Percentiles rank a stretch among this genome's conserved stretches.
Evolutionary conservation across 2,113 vertebrate species (phyloP).

Genomic region (Syngnathus typhle): DNA sequence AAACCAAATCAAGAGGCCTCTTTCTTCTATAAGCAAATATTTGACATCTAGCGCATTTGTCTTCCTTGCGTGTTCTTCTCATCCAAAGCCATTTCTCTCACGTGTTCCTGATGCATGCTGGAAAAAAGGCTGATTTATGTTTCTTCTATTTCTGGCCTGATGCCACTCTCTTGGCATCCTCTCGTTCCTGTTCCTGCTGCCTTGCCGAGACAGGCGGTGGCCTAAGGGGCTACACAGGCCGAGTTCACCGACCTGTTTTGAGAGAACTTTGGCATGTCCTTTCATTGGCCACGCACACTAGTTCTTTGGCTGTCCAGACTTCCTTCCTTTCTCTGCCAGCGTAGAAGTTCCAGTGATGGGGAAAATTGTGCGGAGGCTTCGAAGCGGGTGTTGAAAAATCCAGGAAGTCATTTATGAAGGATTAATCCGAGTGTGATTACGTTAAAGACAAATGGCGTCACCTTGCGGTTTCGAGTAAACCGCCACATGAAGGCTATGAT

Average conservation of each 20-base stretch:
- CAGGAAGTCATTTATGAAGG: no score
- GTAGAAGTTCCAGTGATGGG: background rate
- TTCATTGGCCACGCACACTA: slow-evolving; percentile 14
- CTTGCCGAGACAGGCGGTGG: slow-evolving; percentile 19
- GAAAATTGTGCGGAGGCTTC: no score
- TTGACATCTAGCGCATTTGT: slow-evolving; percentile 31
- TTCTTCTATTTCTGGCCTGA: slow-evolving; percentile 24
- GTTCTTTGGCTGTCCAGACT: slow-evolving; percentile 9
- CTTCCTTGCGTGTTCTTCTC: slow-evolving; percentile 11
- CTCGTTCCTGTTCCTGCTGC: slow-evolving; percentile 14
- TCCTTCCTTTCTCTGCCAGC: slow-evolving; percentile 23
- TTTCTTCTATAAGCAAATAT: slow-evolving; percentile 23
- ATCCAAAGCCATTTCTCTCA: slow-evolving; percentile 23
- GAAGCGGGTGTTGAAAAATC: background rate
- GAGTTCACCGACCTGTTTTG: slow-evolving; percentile 34
- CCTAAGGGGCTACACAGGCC: slow-evolving; percentile 5
- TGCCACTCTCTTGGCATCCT: slow-evolving; percentile 29
- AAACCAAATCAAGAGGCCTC: slow-evolving; percentile 15
- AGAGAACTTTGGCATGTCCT: slow-evolving; percentile 42
- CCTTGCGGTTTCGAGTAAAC: no score
- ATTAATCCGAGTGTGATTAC: no score
- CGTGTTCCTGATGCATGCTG: slow-evolving; percentile 35
- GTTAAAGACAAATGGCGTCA: no score
- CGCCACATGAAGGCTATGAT: no score
- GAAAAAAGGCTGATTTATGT: slow-evolving; percentile 22